Evolutionary conservation across 2,797 vertebrate genomes (phyloP).

Genomic region (Pangasius sanitwongsei): DNA sequence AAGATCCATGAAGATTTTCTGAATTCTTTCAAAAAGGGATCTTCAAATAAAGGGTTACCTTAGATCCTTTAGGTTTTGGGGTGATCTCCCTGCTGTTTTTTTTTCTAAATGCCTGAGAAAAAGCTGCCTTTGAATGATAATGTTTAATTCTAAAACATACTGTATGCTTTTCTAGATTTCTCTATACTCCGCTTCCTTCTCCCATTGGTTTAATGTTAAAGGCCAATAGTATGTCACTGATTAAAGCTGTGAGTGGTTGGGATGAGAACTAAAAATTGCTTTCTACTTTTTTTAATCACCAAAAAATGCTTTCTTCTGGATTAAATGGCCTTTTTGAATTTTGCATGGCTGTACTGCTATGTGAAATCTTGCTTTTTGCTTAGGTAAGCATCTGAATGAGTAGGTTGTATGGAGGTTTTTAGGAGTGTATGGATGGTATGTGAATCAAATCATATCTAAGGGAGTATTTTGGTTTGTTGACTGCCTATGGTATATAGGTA

Average conservation of each 20-base stretch:
- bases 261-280: neutral
- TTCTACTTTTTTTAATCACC: neutral
- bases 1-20: neutral
- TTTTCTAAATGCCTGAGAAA: conserved; percentile 25
- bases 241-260: conserved; percentile 9
- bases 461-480: neutral
- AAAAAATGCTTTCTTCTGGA: neutral
- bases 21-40: neutral
- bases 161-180: conserved; percentile 15
- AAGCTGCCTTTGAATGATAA: conserved; percentile 40
- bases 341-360: neutral
- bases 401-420: neutral
- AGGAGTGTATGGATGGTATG: neutral
- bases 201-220: conserved; percentile 60
- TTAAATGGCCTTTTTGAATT: neutral
- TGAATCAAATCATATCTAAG: conserved; percentile 16
- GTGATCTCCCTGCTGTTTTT: conserved; percentile 19
- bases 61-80: neutral
- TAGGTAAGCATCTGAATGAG: neutral
- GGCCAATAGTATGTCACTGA: conserved; percentile 29
- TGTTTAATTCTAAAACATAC: conserved; percentile 7
- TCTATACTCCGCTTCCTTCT: conserved; percentile 38
- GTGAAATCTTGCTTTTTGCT: neutral
- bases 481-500: neutral
- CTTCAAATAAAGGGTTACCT: neutral